Base-by-base conservation (phyloP, 92 coral and sea anemone species). In the Palythoa grandiflora region DNA sequence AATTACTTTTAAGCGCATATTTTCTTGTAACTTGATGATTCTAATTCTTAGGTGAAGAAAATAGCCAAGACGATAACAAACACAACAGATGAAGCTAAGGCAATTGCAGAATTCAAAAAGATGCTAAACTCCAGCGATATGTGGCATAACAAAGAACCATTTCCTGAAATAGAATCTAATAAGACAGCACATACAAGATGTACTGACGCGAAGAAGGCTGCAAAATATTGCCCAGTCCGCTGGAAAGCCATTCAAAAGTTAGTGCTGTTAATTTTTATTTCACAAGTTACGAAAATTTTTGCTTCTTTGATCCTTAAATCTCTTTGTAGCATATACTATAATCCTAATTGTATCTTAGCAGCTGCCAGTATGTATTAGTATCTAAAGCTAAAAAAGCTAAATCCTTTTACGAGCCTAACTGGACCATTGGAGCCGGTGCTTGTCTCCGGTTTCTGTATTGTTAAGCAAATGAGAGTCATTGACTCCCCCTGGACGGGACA, bases 91-190 rank as follows among this genome's bases (percentile, higher is more conserved):
- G 93, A 96, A 83, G 66, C 87, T 5, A 90, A 91, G 39, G 94
- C 96, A 55, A 65, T 94, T 9, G 54, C 79, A 48, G 92, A 76
- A 16, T 96, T 96, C 78, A 93, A 91, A 28, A 79, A 91, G 66
- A 86, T 87, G 53, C 90, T 96, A 55, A 90, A 91, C 73, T 68
- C 88, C 52, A 88, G 91, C 17, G 76, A 78, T 11, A 90, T 91
- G 90, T 96, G 93, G 93, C 96, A 96, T 89, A 94, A 96, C 84
- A 93, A 94, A 76, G 94, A 84, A 1, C 59, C 96, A 9, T 96
- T 96, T 88, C 98, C 98, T 37, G 89, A 84, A 40, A 94, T 92
- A 85, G 98, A 96, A 78, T 95, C 98, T 38, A 89, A 96, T 85
- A 89, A 85, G 75, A 80, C 94, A 39, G 98, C 98, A 3, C 87